Evolutionary conservation across 53 echinoderm and acorn worm genomes (phyloP).

Genomic region (Henricia sp.): DNA sequence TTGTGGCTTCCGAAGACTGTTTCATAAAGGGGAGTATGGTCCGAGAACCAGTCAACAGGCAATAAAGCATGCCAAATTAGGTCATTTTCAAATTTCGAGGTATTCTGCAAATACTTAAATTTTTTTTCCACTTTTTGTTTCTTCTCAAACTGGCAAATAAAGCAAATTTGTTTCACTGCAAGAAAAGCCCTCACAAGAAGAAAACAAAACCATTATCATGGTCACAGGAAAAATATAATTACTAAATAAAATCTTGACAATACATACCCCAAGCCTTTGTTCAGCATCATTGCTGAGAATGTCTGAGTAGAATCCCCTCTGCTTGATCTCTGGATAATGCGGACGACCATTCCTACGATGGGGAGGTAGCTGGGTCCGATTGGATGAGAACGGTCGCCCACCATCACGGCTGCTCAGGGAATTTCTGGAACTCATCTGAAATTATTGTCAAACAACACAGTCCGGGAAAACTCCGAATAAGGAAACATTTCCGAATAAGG

Average conservation of each 20-base stretch:
- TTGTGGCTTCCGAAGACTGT: too few relatives aligned
- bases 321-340: constrained; percentile 95
- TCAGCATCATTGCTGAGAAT: constrained; percentile 89
- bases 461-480: too few relatives aligned
- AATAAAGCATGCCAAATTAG: too few relatives aligned
- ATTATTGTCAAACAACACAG: neutral
- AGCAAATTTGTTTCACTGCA: neutral
- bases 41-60: too few relatives aligned
- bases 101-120: too few relatives aligned
- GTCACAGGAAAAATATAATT: neutral
- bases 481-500: too few relatives aligned
- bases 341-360: constrained; percentile 65
- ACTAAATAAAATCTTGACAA: neutral
- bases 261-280: constrained; percentile 76
- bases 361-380: constrained; percentile 84
- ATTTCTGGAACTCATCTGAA: constrained; percentile 96
- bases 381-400: constrained; percentile 91
- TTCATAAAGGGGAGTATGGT: too few relatives aligned
- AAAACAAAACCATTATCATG: too few relatives aligned
- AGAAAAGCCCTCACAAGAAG: neutral
- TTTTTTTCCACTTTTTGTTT: too few relatives aligned
- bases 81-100: too few relatives aligned
- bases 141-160: too few relatives aligned
- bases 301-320: constrained; percentile 97
- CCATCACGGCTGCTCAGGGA: constrained; percentile 92